Evolutionary conservation across 2,888 invertebrate genomes (phyloP).

Genomic region (Drosophila siamana): DNA sequence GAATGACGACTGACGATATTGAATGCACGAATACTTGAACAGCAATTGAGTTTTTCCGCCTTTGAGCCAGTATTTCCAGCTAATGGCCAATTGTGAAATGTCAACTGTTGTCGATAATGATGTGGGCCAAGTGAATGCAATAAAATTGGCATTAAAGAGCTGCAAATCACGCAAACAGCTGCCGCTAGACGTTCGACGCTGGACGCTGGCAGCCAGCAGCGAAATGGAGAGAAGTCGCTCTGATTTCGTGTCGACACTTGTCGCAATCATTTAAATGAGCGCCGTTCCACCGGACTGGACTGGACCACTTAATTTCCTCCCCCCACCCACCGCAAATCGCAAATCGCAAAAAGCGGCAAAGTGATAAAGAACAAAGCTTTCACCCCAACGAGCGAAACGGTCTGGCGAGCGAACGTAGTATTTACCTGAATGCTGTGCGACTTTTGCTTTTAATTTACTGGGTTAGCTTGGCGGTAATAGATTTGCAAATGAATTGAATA

Average conservation of each 20-base stretch:
- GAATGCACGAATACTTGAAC: background rate
- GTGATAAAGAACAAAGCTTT: conserved; percentile 55
- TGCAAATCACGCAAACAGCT: conserved; percentile 41
- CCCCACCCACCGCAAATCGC: too few relatives aligned
- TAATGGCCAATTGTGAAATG: conserved; percentile 32
- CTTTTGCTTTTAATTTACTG: conserved; percentile 49
- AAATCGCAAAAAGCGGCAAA: too few relatives aligned
- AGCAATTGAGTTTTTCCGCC: conserved; percentile 13
- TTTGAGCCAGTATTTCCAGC: conserved; percentile 3
- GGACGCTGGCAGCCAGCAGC: too few relatives aligned
- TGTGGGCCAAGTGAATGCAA: conserved; percentile 55
- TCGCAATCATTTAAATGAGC: conserved; percentile 54
- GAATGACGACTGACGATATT: background rate
- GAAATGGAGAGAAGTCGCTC: conserved; percentile 43
- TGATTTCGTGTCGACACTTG: conserved; percentile 37
- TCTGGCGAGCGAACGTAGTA: too few relatives aligned
- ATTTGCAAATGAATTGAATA: too few relatives aligned
- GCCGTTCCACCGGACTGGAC: conserved; percentile 27
- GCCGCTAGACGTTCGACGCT: too few relatives aligned
- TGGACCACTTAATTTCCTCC: conserved; percentile 25
- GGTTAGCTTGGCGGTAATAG: background rate
- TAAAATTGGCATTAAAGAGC: conserved; percentile 41
- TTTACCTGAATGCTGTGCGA: conserved; percentile 20
- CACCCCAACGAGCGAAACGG: conserved; percentile 39
- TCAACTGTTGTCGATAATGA: conserved; percentile 47